Evolutionary conservation across 92 coral and sea anemone genomes (phyloP), one percentile per base, ranked within the genome.

Genomic region (Hydrozoanthus gracilis): DNA sequence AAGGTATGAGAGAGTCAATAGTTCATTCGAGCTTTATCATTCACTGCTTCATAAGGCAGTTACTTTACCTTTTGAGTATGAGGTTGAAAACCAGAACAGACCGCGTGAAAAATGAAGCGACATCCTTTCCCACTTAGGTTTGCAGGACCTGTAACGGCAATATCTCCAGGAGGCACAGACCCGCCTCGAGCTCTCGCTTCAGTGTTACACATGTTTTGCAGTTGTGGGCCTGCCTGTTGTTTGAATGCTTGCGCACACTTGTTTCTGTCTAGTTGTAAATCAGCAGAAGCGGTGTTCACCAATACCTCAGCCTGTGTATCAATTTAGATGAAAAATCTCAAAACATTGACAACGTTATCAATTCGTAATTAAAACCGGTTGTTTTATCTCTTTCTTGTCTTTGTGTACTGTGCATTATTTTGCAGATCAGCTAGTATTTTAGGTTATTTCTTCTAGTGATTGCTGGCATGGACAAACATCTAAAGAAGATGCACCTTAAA

Each of bases 171-270:
- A 4, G 66, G 78, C 8, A 88, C 50, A 48, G 18, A 4, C 3
- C 60, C 12, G 14, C 82, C 82, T 18, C 50, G 50, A 46, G 46
- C 7, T 73, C 44, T 58, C 46, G 91, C 92, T 11, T 68, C 88
- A 14, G 17, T 75, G 3, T 82, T 73, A 48, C 98, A 94, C 73
- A 92, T 83, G 20, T 71, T 89, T 80, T 94, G 98, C 5, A 94
- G 56, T 4, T 49, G 39, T 18, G 92, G 92, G 6, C 95, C 95
- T 67, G 94, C 98, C 18, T 89, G 94, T 8, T 82, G 46, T 13
- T 91, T 91, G 8, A 94, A 92, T 16, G 98, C 93, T 39, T 14
- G 65, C 20, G 95, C 93, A 20, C 98, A 94, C 0, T 93, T 89
- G 67, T 94, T 92, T 12, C 54, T 71, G 20, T 76, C 61, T 15